phyloP scores from a whole-genome alignment of 2,888 invertebrate genomes.

The Julus scandinavius region DNA sequence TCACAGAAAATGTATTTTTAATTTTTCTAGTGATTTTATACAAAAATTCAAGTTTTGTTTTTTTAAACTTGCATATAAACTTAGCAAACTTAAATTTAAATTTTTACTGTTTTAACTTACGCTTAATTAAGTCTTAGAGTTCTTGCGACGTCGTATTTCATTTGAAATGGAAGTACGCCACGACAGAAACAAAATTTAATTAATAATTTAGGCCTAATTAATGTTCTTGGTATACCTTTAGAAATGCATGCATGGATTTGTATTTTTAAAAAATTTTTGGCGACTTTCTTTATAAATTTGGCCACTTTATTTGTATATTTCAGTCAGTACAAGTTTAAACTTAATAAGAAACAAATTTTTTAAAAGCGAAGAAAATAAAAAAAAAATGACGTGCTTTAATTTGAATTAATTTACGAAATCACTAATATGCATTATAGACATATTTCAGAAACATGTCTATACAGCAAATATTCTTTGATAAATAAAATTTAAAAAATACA shows the following conservation, averaged over 20 bases:
- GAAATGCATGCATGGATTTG: background rate
- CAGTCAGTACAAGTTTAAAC: no score
- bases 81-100: background rate
- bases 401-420: background rate
- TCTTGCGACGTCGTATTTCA: background rate
- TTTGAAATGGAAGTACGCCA: background rate
- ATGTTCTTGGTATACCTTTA: background rate
- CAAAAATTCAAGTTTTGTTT: background rate
- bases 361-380: background rate
- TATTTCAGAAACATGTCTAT: background rate
- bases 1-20: no score
- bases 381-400: background rate
- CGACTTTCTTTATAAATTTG: background rate
- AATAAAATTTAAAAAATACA: background rate
- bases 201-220: slow-evolving; percentile 1
- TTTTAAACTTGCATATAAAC: background rate
- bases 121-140: background rate
- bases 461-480: background rate
- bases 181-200: background rate
- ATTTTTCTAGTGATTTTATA: background rate
- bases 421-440: background rate
- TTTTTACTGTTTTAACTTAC: background rate
- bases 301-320: no score
- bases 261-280: background rate
- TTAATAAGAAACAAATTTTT: background rate